These are phyloP conservation scores for Ophonus ardosiacus DNA, from an alignment of 2,888 invertebrate genomes.

Conservation along the genomic window DNA sequence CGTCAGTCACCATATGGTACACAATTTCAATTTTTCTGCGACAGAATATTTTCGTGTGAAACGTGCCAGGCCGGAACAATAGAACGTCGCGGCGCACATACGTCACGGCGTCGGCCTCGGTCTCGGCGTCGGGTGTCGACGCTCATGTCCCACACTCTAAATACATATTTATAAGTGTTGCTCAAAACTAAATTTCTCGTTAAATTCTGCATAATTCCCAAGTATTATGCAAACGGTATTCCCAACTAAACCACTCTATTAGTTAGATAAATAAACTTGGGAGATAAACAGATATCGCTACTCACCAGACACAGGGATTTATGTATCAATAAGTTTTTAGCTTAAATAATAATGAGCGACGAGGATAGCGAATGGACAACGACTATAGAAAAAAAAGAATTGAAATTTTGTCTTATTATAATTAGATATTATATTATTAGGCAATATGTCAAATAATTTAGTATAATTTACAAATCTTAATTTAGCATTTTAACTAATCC, in stretches of 20 bases:
- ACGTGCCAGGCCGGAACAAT: slow-evolving; percentile 15
- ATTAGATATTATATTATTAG: too few relatives aligned
- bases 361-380: too few relatives aligned
- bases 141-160: not conserved
- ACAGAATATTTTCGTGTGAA: slow-evolving; percentile 40
- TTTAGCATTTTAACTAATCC: too few relatives aligned
- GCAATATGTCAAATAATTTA: too few relatives aligned
- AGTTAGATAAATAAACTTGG: slow-evolving; percentile 2
- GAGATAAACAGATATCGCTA: not conserved
- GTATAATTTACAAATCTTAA: too few relatives aligned
- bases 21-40: slow-evolving; percentile 47
- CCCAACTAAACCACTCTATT: not conserved
- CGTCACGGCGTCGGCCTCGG: not conserved
- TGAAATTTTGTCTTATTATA: too few relatives aligned
- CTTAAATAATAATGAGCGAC: too few relatives aligned
- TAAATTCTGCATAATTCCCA: slow-evolving; percentile 61
- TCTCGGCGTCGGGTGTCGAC: slow-evolving; percentile 1
- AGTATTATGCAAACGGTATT: slow-evolving; percentile 40
- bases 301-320: not conserved
- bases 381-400: too few relatives aligned
- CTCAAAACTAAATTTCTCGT: slow-evolving; percentile 61
- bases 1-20: slow-evolving; percentile 8
- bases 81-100: not conserved
- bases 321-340: too few relatives aligned
- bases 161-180: slow-evolving; percentile 63